Conservation (phyloP, 2,888 invertebrate species). For the Pheosia gnoma region DNA sequence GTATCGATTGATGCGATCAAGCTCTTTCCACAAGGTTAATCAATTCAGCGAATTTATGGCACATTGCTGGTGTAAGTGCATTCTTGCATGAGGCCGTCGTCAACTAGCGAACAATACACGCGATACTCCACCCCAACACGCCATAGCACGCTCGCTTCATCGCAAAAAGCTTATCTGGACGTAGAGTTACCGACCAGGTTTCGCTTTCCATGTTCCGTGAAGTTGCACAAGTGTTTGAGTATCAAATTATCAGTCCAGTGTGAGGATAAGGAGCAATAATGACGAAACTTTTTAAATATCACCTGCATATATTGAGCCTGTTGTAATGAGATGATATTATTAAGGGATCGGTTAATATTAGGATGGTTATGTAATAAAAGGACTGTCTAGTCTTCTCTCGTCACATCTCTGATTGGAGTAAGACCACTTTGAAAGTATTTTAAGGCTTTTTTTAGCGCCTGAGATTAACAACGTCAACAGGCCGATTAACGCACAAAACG, state of each 20-base stretch:
- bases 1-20: conserved; percentile 24
- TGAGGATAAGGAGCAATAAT: conserved; percentile 11
- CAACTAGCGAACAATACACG: conserved; percentile 40
- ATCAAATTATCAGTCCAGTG: conserved; percentile 26
- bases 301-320: too few relatives aligned
- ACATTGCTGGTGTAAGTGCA: conserved; percentile 23
- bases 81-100: conserved; percentile 28
- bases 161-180: conserved; percentile 43
- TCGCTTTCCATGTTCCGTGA: conserved; percentile 47
- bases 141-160: conserved; percentile 51
- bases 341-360: too few relatives aligned
- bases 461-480: conserved; percentile 1
- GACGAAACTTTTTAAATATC: too few relatives aligned
- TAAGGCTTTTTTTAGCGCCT: background rate
- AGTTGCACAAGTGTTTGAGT: conserved; percentile 41
- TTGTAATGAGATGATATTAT: too few relatives aligned
- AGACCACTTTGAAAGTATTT: too few relatives aligned
- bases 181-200: conserved; percentile 45
- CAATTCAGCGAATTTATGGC: conserved; percentile 21
- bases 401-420: too few relatives aligned
- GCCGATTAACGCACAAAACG: conserved; percentile 18
- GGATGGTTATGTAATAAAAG: too few relatives aligned
- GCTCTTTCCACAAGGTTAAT: conserved; percentile 25
- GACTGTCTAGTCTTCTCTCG: too few relatives aligned
- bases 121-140: conserved; percentile 42